Evolutionary conservation across 2,888 invertebrate genomes (phyloP), one percentile per base, ranked within the genome.

Genomic region (Drosophila trichaetosa): DNA sequence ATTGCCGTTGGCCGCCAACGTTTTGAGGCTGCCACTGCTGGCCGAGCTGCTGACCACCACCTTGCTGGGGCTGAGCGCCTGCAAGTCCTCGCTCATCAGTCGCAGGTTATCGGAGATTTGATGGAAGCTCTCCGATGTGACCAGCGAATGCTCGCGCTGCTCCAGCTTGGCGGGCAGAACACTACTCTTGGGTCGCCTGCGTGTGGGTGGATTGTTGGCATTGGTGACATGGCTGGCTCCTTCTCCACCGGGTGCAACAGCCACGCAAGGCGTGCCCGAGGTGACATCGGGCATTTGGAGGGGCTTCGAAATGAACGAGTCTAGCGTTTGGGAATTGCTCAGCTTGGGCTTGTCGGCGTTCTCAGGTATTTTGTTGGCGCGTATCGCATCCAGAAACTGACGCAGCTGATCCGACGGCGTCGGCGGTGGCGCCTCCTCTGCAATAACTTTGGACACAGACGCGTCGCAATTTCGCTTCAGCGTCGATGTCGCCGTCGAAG

Each of bases 371-470:
- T 93, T 93, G 79, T 93, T 93, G 18, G 93, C 89, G 24, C 93
- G 91, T 79, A 93, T 93, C 11, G 93, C 93, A 73, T 93, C 93
- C 10, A 93, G 79, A 72, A 93, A 93, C 49, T 92, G 90, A 33
- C 93, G 83, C 63, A 93, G 73, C 69, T 93, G 93, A 78, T 93
- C 93, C 3, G 93, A 93, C 8, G 93, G 93, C n/a, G 93, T 93
- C 29, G 91, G 91, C 1, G 88, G 77, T 21, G 90, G 87, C 4
- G 85, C 69, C 27, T 72, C 49, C 31, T 69, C 70, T 2, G 34
- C 16, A 7, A 53, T 36, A 21, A 27, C 31, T n/a, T 31, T n/a
- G 1, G 57, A n/a, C n/a, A 38, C 21, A 5, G 42, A 34, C 0
- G 18, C 10, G 0, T 73, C 59, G 4, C 27, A 65, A 24, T 77